Evolutionary conservation across 1,140 invertebrate genomes (phyloP).

Genomic region (Apis cerana): DNA sequence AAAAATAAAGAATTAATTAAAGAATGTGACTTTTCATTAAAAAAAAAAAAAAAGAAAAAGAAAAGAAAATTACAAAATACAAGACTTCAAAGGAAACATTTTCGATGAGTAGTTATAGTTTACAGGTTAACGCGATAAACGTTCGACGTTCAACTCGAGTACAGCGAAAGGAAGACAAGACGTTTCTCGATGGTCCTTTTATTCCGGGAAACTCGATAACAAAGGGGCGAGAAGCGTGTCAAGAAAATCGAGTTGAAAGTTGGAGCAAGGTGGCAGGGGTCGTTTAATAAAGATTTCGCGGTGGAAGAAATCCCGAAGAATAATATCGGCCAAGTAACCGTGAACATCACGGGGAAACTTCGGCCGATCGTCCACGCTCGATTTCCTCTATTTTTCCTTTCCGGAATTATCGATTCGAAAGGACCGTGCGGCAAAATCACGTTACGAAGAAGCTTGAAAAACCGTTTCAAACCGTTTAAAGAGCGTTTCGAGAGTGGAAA

Average conservation of each 20-base stretch:
- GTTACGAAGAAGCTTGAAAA: slow-evolving; percentile 42
- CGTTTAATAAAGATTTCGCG: slow-evolving; percentile 74
- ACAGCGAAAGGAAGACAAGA: background rate
- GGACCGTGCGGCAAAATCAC: slow-evolving; percentile 36
- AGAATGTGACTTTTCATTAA: no score
- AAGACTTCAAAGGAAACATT: background rate
- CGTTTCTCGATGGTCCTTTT: background rate
- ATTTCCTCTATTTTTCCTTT: slow-evolving; percentile 56
- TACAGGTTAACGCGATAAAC: background rate
- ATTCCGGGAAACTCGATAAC: slow-evolving; percentile 47
- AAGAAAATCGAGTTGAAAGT: slow-evolving; percentile 78
- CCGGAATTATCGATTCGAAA: slow-evolving; percentile 54
- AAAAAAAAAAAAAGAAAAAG: no score
- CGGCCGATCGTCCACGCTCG: slow-evolving; percentile 21
- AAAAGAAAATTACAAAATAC: background rate
- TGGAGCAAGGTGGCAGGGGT: slow-evolving; percentile 39
- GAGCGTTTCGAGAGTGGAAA: slow-evolving; percentile 51
- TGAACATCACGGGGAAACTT: slow-evolving; percentile 5
- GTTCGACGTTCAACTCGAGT: background rate
- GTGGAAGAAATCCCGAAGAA: slow-evolving; percentile 66
- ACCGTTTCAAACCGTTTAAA: slow-evolving; percentile 44
- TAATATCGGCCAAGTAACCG: slow-evolving; percentile 63
- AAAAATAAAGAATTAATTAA: no score
- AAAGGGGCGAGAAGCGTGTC: slow-evolving; percentile 38
- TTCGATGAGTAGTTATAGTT: background rate